Percentiles rank a stretch among this genome's conserved stretches.
phyloP scores from a whole-genome alignment of 2,888 invertebrate genomes.

The Kuschelorhynchus macadamiae region DNA sequence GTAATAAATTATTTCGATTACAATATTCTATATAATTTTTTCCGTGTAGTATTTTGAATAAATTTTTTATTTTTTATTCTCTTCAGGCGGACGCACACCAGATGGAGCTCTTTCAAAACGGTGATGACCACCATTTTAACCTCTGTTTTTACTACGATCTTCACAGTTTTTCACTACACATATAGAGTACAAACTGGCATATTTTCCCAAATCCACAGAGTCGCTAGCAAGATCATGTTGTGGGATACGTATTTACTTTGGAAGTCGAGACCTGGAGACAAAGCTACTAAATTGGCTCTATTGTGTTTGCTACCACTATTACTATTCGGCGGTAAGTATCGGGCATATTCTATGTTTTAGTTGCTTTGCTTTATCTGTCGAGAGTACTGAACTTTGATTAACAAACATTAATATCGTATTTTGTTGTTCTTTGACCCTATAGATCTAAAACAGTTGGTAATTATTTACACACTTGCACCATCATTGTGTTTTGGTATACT shows the following conservation, averaged over 20 bases:
- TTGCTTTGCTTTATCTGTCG: no score
- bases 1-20: no score
- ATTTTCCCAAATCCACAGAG: slow-evolving; percentile 61
- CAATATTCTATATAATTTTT: no score
- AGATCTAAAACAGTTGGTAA: no score
- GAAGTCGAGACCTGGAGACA: slow-evolving; percentile 56
- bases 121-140: slow-evolving; percentile 45
- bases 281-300: slow-evolving; percentile 55
- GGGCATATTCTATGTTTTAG: no score
- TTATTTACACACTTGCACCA: no score
- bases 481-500: no score
- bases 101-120: slow-evolving; percentile 48
- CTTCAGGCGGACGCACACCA: slow-evolving; percentile 35
- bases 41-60: no score
- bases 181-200: slow-evolving; percentile 57
- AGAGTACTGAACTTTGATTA: no score
- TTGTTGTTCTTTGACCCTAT: no score
- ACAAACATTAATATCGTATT: no score
- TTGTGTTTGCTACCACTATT: slow-evolving; percentile 72
- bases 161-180: slow-evolving; percentile 54
- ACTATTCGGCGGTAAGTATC: slow-evolving; percentile 73
- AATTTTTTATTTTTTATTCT: slow-evolving; percentile 1
- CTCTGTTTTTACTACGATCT: slow-evolving; percentile 53
- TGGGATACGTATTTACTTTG: slow-evolving; percentile 66
- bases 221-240: slow-evolving; percentile 64